Evolutionary conservation across 2,113 vertebrate genomes (phyloP), one percentile per base, ranked within the genome.

Genomic region (Lophochroa leadbeateri): DNA sequence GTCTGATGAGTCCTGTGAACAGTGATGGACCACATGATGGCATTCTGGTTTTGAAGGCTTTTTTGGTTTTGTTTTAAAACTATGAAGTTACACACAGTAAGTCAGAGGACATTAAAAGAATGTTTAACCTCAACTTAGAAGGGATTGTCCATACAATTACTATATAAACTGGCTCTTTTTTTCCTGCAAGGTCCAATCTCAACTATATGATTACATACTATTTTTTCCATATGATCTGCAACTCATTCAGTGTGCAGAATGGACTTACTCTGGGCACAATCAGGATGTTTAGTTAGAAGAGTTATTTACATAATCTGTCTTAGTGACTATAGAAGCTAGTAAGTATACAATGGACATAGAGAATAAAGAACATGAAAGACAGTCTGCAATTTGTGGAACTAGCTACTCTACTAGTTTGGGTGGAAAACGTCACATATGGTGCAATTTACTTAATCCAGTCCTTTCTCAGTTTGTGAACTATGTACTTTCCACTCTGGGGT

Each of bases 21-120:
- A n/a, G 25, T 4, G 15, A 61, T 1, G 0, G 3, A 61, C 16
- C 75, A 39, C 20, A 46, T 1, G 23, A 50, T 4, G 14, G 35
- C 23, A 79, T 43, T 88, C 35, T 23, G 37, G 19, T 43, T 82
- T 24, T 74, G 39, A 84, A 84, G 50, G 50, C 13, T 15, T 70
- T 37, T 69, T 52, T 53, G 4, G 2, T 37, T 80, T 84, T 79
- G 65, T 50, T 86, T 55, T 64, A 82, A 69, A 39, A 43, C 25
- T 41, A 53, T 37, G 37, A 81, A 47, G 27, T 29, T 39, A 37
- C 24, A 49, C 27, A n/a, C 27, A 25, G 31, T 57, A 88, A 83
- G 19, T 24, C 47, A 85, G 7, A 82, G 31, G 35, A 35, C 24
- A 53, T 47, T 46, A 31, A 53, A 52, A 52, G 33, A 41, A 50